Evolutionary conservation across 2,113 vertebrate genomes (phyloP).

Genomic region (Thryonomys swinderianus): DNA sequence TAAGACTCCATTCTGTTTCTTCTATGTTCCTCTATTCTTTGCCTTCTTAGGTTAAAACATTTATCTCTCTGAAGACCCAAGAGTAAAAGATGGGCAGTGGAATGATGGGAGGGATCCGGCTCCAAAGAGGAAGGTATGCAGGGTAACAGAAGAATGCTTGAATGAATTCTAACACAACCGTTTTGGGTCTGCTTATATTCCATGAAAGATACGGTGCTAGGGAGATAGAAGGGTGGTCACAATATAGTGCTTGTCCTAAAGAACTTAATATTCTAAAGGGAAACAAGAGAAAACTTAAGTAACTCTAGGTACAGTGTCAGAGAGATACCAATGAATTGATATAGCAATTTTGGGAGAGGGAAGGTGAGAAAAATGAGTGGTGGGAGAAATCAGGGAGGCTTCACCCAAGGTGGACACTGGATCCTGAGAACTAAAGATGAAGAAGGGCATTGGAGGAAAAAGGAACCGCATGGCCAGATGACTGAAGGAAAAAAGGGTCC

Average conservation of each 20-base stretch:
- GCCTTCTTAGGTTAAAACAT: not conserved
- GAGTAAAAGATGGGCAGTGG: not conserved
- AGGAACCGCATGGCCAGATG: not conserved
- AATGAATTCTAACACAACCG: not conserved
- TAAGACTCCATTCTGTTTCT: not conserved
- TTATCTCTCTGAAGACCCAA: not conserved
- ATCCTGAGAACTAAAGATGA: not conserved
- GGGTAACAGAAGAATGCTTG: not conserved
- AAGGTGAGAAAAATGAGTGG: too few relatives aligned
- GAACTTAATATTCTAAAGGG: not conserved
- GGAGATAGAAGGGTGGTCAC: not conserved
- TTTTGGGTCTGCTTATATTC: not conserved
- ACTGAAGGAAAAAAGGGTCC: not conserved
- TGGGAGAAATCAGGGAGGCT: not conserved
- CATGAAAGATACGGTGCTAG: not conserved
- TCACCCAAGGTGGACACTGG: not conserved
- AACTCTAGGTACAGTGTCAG: not conserved
- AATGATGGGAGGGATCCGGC: not conserved
- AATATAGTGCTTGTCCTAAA: not conserved
- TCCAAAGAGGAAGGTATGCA: not conserved
- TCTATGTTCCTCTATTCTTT: not conserved
- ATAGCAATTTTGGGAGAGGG: not conserved
- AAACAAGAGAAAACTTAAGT: not conserved
- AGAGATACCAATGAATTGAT: not conserved
- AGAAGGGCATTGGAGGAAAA: not conserved